Evolutionary conservation across 2,888 invertebrate species (phyloP), one percentile per base, ranked within the genome.

Genomic region (Osmoderma eremita): DNA sequence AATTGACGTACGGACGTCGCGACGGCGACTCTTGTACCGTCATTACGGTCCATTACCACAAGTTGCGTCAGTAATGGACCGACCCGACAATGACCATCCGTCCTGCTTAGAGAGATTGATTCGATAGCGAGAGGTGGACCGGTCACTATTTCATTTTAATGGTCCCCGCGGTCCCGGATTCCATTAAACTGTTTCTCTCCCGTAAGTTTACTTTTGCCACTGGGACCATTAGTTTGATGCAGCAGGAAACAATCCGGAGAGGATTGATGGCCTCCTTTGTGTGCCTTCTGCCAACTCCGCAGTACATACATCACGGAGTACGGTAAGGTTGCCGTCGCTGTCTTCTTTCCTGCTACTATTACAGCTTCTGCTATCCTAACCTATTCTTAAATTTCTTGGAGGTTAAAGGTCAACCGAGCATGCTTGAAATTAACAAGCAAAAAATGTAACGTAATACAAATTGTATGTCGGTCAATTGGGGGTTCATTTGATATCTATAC

Each of bases 81-180:
- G 73, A 71, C 70, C 72, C 76, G 76, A 77, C 79, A 79, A 79
- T 79, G 78, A 77, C 78, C 79, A 79, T 80, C 79, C 79, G 78
- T 80, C 78, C 78, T 78, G 77, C 77, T 80, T 80, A 79, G 78
- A 78, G 76, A 77, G 78, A 78, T 78, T 78, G 78, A 78, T 78
- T 77, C 75, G 75, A 70, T 78, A 78, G 74, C 74, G 76, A 74
- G 71, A 71, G 73, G 65, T 64, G 65, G 74, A 65, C 67, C 69
- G 72, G 76, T 77, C 80, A 83, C 79, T 85, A 85, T 85, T 84
- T 85, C 85, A 85, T 85, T 85, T 85, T 85, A 85, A 85, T 85
- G 84, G 84, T 82, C 83, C 83, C 84, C 80, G 80, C 81, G 83
- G 81, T 80, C 82, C 83, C 80, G 83, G 83, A 84, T 85, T 84